These are phyloP conservation scores for Strix uralensis DNA, from an alignment of 2,113 vertebrate genomes.

Conservation along the genomic window DNA sequence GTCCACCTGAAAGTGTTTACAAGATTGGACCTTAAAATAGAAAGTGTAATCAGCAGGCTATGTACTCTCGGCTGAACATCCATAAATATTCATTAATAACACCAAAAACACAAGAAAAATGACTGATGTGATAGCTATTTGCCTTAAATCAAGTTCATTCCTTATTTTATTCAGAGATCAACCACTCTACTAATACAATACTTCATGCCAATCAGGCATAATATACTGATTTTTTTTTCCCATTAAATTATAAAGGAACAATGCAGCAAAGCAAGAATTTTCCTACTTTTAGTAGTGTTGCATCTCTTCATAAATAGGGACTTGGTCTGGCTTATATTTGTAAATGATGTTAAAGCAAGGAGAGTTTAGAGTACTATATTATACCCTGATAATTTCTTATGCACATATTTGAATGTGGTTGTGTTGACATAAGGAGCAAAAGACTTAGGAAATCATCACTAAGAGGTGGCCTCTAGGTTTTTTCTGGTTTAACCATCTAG, in stretches of 20 bases:
- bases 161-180: neutral
- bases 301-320: neutral
- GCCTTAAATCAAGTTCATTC: neutral
- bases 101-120: neutral
- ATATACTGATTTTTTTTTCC: neutral
- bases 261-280: neutral
- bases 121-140: neutral
- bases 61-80: neutral
- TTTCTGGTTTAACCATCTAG: neutral
- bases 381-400: neutral
- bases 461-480: neutral
- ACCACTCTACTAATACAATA: neutral
- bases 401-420: neutral
- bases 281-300: neutral
- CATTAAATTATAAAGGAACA: neutral
- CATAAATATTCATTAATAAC: neutral
- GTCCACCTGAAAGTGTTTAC: neutral
- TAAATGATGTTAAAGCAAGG: neutral
- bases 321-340: neutral
- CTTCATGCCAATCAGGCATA: neutral
- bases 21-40: neutral
- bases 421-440: neutral
- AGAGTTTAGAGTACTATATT: neutral
- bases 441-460: neutral
- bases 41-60: neutral